These are phyloP conservation scores for Oasisia sp. DNA, from an alignment of 2,888 invertebrate species.

Conservation along the genomic window DNA sequence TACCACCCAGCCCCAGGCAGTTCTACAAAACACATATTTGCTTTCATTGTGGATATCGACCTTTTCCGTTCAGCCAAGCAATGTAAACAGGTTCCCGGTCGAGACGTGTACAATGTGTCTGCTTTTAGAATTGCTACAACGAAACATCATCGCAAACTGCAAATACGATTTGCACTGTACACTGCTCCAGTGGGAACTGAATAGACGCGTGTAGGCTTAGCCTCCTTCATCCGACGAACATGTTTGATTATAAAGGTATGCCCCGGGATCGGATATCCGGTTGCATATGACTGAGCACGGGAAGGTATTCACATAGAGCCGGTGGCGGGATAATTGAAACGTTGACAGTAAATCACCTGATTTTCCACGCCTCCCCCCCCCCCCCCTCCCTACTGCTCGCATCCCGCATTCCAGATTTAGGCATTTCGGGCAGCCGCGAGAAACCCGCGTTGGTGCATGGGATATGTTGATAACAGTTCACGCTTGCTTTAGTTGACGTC, in stretches of 20 bases:
- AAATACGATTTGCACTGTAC: neutral
- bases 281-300: neutral
- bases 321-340: neutral
- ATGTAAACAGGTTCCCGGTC: neutral
- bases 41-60: too few relatives aligned
- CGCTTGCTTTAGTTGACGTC: neutral
- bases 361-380: neutral
- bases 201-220: neutral
- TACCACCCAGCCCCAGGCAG: too few relatives aligned
- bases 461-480: neutral
- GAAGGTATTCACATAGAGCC: neutral
- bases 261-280: neutral
- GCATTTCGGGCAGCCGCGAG: neutral
- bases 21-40: too few relatives aligned
- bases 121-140: neutral
- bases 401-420: neutral
- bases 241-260: slow-evolving; percentile 5
- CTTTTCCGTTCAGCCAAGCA: too few relatives aligned
- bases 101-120: neutral
- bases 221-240: neutral
- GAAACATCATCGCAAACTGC: neutral
- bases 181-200: neutral
- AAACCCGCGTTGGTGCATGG: neutral
- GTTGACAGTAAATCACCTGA: neutral
- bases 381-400: neutral